Conservation (phyloP, 2,113 vertebrate genomes). For the Malurus melanocephalus region DNA sequence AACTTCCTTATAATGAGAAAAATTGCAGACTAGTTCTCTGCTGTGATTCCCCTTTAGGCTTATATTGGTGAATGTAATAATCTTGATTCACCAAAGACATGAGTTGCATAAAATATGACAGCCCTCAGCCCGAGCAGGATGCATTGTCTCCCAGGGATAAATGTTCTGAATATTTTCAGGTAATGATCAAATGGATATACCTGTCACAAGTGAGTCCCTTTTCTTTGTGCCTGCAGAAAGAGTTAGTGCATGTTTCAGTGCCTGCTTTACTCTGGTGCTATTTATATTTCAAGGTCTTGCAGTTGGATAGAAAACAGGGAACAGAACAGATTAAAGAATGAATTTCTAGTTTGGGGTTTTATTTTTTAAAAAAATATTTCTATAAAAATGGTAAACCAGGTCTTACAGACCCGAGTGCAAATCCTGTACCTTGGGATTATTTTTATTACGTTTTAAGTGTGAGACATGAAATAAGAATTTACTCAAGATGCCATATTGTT, state of each 20-base stretch:
- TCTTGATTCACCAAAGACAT: not conserved
- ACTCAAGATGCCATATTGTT: not conserved
- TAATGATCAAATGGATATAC: conserved; percentile 22
- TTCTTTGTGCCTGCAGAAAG: conserved; percentile 11
- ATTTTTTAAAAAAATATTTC: not conserved
- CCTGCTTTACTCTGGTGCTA: not conserved
- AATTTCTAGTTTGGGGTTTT: not conserved
- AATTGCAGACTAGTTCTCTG: not conserved
- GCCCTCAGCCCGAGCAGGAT: not conserved
- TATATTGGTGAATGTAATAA: not conserved
- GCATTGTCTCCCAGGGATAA: not conserved
- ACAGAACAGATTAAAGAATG: not conserved
- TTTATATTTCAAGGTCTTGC: conserved; percentile 17
- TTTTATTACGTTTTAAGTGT: not conserved
- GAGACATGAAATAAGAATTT: not conserved
- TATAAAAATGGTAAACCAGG: not conserved
- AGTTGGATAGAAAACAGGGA: not conserved
- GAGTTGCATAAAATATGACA: conserved; percentile 25
- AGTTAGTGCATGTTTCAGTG: not conserved
- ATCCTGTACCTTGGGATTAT: not conserved
- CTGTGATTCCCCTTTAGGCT: not conserved
- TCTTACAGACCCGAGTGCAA: rapidly evolving
- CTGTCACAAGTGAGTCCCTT: not conserved
- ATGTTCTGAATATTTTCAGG: conserved; percentile 15
- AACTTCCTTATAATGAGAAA: not conserved